Evolutionary conservation across 2,888 invertebrate genomes (phyloP).

Genomic region (Ganaspis brasiliensis): DNA sequence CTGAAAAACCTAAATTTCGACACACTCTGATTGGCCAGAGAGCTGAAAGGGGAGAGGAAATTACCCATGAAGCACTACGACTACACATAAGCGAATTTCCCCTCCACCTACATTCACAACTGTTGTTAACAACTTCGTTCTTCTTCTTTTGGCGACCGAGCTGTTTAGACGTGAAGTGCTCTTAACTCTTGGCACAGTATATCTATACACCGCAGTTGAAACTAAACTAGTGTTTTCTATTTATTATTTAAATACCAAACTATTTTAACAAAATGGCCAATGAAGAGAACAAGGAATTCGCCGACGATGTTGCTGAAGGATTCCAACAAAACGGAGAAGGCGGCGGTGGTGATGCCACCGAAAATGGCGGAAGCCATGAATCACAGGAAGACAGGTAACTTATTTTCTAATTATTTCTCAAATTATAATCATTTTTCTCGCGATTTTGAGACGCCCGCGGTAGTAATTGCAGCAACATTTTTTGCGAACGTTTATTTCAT

Average conservation of each 20-base stretch:
- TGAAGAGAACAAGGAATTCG: constrained; percentile 79
- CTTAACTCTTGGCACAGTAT: background rate
- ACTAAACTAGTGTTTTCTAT: constrained; percentile 40
- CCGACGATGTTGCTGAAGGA: constrained; percentile 82
- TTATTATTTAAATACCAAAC: constrained; percentile 53
- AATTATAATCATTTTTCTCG: background rate
- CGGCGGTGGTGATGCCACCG: constrained; percentile 86
- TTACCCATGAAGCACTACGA: constrained; percentile 28
- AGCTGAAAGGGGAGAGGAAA: constrained; percentile 11
- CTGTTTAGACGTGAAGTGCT: constrained; percentile 68
- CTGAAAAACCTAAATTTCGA: background rate
- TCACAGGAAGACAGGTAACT: constrained; percentile 80
- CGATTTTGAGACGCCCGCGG: constrained; percentile 32
- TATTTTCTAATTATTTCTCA: constrained; percentile 55
- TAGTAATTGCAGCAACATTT: background rate
- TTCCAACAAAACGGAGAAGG: constrained; percentile 82
- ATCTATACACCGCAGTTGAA: background rate
- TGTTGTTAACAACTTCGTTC: constrained; percentile 62
- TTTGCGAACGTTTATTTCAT: background rate
- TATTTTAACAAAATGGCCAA: constrained; percentile 72
- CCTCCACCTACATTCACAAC: background rate
- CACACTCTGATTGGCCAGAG: background rate
- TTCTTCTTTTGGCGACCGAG: constrained; percentile 78
- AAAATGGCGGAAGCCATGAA: constrained; percentile 83
- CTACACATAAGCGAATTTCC: background rate